Percentiles rank a stretch among this genome's conserved stretches.
Conservation (phyloP, 1,140 invertebrate species). For the Aphelenchoides besseyi region DNA sequence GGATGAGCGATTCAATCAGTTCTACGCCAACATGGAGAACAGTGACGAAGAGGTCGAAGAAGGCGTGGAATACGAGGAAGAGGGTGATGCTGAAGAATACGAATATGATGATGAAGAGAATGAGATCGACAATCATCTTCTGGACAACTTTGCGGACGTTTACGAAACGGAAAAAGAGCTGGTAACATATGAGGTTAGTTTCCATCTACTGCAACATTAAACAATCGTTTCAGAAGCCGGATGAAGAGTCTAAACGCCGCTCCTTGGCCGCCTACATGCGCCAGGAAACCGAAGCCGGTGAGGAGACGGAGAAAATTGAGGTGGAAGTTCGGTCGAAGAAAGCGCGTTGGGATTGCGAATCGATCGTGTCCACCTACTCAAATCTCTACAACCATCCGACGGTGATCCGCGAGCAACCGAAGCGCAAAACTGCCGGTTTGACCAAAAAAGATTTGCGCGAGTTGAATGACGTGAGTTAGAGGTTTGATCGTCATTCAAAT, state of each 20-base stretch:
- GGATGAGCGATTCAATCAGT: constrained; percentile 86
- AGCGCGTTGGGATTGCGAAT: constrained; percentile 84
- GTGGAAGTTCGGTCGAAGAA: constrained; percentile 43
- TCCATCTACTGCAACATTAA: constrained; percentile 17
- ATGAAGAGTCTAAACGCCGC: constrained; percentile 31
- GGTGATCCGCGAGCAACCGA: constrained; percentile 73
- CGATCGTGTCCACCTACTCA: constrained; percentile 68
- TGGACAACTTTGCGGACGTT: constrained; percentile 28
- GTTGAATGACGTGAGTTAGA: constrained; percentile 18
- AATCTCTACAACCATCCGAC: constrained; percentile 57
- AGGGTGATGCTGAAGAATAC: constrained; percentile 28
- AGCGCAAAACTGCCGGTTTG: constrained; percentile 48
- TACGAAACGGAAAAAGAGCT: constrained; percentile 16
- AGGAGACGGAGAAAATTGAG: constrained; percentile 67
- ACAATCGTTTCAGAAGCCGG: constrained; percentile 36
- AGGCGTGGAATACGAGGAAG: constrained; percentile 56
- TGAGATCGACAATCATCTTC: background rate
- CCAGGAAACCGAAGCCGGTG: constrained; percentile 69
- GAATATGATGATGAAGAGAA: constrained; percentile 23
- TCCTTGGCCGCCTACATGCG: constrained; percentile 22
- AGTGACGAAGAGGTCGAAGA: constrained; percentile 68
- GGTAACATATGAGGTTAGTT: background rate
- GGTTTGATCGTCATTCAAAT: background rate
- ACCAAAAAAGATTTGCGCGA: constrained; percentile 51
- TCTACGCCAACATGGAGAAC: constrained; percentile 70